Base-by-base conservation (phyloP, 2,888 invertebrate species). In the Aquatica leii region DNA sequence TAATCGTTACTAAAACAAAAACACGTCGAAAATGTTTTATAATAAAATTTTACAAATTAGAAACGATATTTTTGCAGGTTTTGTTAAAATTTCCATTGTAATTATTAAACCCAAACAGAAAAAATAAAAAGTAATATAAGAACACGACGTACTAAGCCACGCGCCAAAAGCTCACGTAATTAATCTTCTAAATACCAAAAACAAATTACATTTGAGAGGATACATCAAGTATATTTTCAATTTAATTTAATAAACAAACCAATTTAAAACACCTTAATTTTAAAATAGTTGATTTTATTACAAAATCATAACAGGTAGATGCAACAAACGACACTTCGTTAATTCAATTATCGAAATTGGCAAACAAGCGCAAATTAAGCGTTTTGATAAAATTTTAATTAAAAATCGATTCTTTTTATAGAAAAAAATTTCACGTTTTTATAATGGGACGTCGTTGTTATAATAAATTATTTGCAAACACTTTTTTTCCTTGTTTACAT, bases 301-400 rank as follows among this genome's bases (percentile, higher is more conserved):
- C 20, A 52, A 56, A 51, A 55, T 48, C 50, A 62, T 56, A 62
- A 56, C 57, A 62, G 62, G 62, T 62, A 53, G 61, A 49, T 54
- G 59, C 62, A 53, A 50, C 59, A 35, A 53, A 56, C 55, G 53
- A 67, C 61, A 64, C 66, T 67, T 67, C 63, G 64, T 67, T 67
- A 64, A 60, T 60, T 67, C 64, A 64, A 67, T 67, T 67, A 67
- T 56, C 43, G 64, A 57, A 54, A 60, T 60, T 50, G 31, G 58
- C 15, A 54, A 64, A 53, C 60, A 60, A 64, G 57, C 59, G 41
- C 57, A 64, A 64, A 66, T 66, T 66, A 66, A 66, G 54, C 60
- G 54, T 57, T 50, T 57, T 48, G 48, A 58, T 58, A 21, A 41
- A 57, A 53, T 57, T 67, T 67, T 67, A 64, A 67, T 64, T 67